A percentile compares a stretch with the other conserved stretches of the same genome.
Conservation (phyloP, 2,113 vertebrate species). For the Psettodes erumei region DNA sequence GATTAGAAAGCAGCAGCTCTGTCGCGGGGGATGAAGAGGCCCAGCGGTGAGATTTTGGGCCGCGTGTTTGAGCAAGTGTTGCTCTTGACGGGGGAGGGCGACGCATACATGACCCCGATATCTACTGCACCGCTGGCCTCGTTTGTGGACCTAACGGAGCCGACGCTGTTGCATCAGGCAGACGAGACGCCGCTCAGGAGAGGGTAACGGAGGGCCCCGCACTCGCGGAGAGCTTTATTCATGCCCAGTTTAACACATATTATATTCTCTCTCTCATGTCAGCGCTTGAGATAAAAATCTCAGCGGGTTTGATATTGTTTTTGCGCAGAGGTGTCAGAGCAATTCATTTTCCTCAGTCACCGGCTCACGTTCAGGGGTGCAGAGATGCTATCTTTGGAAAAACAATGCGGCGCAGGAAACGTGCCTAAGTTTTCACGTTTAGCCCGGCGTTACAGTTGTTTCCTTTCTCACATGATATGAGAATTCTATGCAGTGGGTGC, state of each 20-base stretch:
- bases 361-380: neutral
- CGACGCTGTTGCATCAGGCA: conserved; percentile 11
- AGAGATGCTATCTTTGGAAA: conserved; percentile 29
- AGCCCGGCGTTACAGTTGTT: neutral
- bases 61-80: neutral
- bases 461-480: neutral
- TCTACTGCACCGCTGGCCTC: neutral
- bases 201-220: conserved; percentile 45
- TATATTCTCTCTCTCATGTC: conserved; percentile 60
- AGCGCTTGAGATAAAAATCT: conserved; percentile 60
- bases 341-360: conserved; percentile 25
- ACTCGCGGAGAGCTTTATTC: conserved; percentile 60
- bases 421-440: neutral
- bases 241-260: conserved; percentile 74
- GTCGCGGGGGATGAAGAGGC: neutral
- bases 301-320: conserved; percentile 47
- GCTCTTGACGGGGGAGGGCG: neutral
- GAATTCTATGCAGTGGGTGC: neutral
- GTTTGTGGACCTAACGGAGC: neutral
- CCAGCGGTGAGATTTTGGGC: neutral
- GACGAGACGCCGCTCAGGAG: conserved; percentile 24
- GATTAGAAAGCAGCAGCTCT: neutral
- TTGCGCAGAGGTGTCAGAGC: conserved; percentile 40
- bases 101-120: neutral
- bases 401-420: neutral